Conservation (phyloP, 2,888 invertebrate genomes). For the Noctuana brunneofusca region DNA sequence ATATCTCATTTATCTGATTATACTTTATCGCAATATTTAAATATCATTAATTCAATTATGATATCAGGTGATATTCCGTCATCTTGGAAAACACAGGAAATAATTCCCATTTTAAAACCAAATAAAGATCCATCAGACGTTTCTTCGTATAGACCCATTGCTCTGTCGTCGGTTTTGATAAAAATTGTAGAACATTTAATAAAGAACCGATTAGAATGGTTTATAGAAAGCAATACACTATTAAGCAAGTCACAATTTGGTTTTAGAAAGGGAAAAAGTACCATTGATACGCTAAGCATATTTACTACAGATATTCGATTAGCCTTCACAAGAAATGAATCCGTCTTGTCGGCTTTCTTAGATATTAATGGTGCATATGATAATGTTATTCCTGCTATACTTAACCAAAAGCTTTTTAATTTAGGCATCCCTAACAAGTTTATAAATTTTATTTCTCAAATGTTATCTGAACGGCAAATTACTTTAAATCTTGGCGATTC, state of each 20-base stretch:
- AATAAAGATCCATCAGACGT: not conserved
- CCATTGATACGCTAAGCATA: not conserved
- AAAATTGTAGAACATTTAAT: slow-evolving; percentile 1
- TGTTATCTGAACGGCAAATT: not conserved
- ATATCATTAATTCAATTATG: not conserved
- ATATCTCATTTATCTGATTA: not conserved
- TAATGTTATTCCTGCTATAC: not conserved
- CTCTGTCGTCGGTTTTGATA: not conserved
- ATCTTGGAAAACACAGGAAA: not conserved
- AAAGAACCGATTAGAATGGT: not conserved
- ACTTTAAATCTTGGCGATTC: not conserved
- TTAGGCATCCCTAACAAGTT: not conserved
- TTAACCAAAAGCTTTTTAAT: not conserved
- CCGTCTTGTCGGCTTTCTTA: not conserved
- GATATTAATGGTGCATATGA: slow-evolving; percentile 2
- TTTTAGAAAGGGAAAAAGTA: not conserved
- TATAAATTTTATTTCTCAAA: not conserved
- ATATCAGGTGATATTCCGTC: not conserved
- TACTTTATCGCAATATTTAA: not conserved
- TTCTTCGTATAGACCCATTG: not conserved
- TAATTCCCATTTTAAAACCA: slow-evolving; percentile 3
- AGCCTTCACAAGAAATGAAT: not conserved
- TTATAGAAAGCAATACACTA: not conserved
- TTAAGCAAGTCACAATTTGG: not conserved
- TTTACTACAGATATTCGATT: not conserved